Conservation (phyloP, 2,113 vertebrate species). For the Gadus macrocephalus region DNA sequence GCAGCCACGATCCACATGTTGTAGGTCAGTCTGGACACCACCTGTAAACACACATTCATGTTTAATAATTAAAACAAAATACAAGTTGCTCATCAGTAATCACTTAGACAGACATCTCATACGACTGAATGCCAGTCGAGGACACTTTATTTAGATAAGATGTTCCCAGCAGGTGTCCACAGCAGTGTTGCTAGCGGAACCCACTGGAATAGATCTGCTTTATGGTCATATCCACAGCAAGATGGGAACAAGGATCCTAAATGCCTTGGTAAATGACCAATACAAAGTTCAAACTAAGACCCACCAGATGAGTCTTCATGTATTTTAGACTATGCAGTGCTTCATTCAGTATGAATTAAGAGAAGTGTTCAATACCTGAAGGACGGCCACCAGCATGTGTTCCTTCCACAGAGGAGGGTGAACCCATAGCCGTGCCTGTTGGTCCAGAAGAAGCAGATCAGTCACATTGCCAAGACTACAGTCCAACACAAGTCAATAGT, state of each 20-base stretch:
- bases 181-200: conserved; percentile 37
- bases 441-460: neutral
- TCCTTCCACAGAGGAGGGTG: neutral
- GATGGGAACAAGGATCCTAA: conserved; percentile 47
- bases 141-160: neutral
- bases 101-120: neutral
- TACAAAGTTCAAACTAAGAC: neutral
- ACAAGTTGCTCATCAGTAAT: neutral
- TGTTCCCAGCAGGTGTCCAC: conserved; percentile 44
- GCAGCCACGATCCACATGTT: too few relatives aligned
- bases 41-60: too few relatives aligned
- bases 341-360: too few relatives aligned
- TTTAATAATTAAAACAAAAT: neutral
- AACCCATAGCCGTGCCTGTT: neutral
- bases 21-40: too few relatives aligned
- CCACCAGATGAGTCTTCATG: too few relatives aligned
- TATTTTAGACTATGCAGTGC: too few relatives aligned
- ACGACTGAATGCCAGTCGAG: neutral
- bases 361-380: too few relatives aligned
- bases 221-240: conserved; percentile 67
- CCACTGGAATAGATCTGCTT: conserved; percentile 40
- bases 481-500: conserved; percentile 61
- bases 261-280: conserved; percentile 69
- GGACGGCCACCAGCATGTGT: neutral
- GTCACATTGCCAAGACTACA: neutral